These are phyloP conservation scores for Mus minutoides DNA, from an alignment of 2,797 vertebrate genomes.

Conservation along the genomic window DNA sequence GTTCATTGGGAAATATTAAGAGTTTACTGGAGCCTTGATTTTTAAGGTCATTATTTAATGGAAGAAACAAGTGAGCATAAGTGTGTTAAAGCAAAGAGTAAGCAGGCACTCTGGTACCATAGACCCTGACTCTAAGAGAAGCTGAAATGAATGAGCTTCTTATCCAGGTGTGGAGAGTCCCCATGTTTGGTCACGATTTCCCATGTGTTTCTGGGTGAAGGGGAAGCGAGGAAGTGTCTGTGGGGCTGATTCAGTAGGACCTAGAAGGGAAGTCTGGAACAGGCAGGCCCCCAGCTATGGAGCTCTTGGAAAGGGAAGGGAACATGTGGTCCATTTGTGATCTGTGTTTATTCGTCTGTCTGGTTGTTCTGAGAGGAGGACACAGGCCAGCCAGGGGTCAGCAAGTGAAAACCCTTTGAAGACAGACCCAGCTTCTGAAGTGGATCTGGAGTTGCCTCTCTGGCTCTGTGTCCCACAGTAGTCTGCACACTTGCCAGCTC, in stretches of 20 bases:
- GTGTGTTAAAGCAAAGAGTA: not conserved
- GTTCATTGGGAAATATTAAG: not conserved
- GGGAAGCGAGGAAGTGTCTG: not conserved
- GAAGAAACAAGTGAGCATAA: not conserved
- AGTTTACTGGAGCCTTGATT: not conserved
- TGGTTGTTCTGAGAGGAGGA: slow-evolving; percentile 69
- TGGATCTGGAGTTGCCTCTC: slow-evolving; percentile 30
- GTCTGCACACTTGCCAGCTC: slow-evolving; percentile 20
- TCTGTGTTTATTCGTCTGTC: slow-evolving; percentile 80
- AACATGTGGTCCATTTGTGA: slow-evolving; percentile 73
- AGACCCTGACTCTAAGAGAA: not conserved
- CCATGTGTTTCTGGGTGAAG: not conserved
- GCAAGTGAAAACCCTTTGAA: slow-evolving; percentile 76
- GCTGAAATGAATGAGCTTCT: not conserved
- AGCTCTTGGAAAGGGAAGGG: slow-evolving; percentile 70
- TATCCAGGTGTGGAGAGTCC: not conserved
- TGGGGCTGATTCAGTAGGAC: not conserved
- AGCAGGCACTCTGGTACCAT: not conserved
- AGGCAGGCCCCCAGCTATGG: slow-evolving; percentile 43
- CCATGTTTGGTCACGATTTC: not conserved
- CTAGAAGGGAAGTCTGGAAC: slow-evolving; percentile 22
- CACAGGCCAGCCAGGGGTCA: slow-evolving; percentile 74
- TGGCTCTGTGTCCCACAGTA: slow-evolving; percentile 52
- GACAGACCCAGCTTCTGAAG: slow-evolving; percentile 79
- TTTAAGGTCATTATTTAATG: not conserved